Conservation (phyloP, 1,140 invertebrate genomes). For the Leguminivora glycinivorella region DNA sequence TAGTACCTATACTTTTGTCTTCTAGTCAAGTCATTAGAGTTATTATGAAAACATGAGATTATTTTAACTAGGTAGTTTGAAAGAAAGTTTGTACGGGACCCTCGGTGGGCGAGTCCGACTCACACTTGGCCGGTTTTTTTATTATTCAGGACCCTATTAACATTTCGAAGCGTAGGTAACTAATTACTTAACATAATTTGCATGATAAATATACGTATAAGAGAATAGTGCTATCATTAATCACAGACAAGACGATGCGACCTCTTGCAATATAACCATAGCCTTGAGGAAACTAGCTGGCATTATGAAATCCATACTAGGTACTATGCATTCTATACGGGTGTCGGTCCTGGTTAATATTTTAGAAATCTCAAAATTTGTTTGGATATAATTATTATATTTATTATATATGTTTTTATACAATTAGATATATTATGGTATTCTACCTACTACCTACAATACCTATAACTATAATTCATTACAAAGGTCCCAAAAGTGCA, state of each 20-base stretch:
- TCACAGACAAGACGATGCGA: conserved; percentile 31
- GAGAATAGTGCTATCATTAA: conserved; percentile 29
- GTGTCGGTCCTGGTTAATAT: background rate
- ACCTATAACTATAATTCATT: too few relatives aligned
- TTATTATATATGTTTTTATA: too few relatives aligned
- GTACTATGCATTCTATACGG: background rate
- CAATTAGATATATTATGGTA: background rate
- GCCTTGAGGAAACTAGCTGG: conserved; percentile 31
- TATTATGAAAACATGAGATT: too few relatives aligned
- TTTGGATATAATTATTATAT: too few relatives aligned
- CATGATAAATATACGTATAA: background rate
- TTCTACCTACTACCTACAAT: background rate
- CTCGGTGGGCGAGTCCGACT: too few relatives aligned
- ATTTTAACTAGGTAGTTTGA: too few relatives aligned
- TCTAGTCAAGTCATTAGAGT: too few relatives aligned
- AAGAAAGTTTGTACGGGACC: too few relatives aligned
- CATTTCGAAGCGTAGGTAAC: background rate
- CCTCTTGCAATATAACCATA: conserved; percentile 29
- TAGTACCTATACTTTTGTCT: too few relatives aligned
- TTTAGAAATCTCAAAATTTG: background rate
- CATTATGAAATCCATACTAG: conserved; percentile 27
- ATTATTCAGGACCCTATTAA: background rate
- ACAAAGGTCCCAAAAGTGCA: background rate
- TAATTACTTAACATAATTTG: conserved; percentile 8
- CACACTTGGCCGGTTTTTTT: too few relatives aligned